Evolutionary conservation across 2,113 vertebrate species (phyloP).

Genomic region (Pyrgilauda ruficollis): DNA sequence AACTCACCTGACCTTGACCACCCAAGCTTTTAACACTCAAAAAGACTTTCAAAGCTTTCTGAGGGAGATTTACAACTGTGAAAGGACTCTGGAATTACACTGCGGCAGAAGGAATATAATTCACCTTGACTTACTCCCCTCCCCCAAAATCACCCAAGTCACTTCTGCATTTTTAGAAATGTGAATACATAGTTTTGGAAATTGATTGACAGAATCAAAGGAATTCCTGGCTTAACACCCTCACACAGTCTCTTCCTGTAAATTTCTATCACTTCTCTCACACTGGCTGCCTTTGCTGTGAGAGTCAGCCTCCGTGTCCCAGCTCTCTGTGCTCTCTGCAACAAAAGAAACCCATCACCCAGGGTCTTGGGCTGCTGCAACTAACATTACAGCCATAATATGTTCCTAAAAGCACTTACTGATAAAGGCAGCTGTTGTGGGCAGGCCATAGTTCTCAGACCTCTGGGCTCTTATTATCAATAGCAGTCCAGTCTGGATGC

Average conservation of each 20-base stretch:
- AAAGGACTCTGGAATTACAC: slow-evolving; percentile 29
- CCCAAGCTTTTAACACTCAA: slow-evolving; percentile 56
- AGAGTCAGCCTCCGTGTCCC: neutral
- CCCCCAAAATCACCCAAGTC: neutral
- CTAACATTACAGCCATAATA: neutral
- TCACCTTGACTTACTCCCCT: neutral
- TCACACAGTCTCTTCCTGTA: neutral
- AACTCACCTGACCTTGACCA: slow-evolving; percentile 61
- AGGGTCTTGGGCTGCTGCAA: neutral
- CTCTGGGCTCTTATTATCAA: neutral
- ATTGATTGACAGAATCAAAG: slow-evolving; percentile 11
- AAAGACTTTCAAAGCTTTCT: slow-evolving; percentile 54
- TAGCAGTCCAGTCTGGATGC: neutral
- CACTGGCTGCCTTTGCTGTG: neutral
- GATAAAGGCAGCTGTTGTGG: neutral
- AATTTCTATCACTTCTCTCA: neutral
- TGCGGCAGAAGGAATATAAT: neutral
- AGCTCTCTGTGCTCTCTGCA: neutral
- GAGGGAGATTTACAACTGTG: slow-evolving; percentile 42
- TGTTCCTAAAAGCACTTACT: neutral
- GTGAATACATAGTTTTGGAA: neutral
- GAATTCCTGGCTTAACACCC: neutral
- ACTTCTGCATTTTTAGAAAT: neutral
- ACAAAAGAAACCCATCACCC: neutral
- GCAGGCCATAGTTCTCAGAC: neutral